Evolutionary conservation across 2,888 invertebrate genomes (phyloP), one percentile per base, ranked within the genome.

Genomic region (Nemurella pictetii): DNA sequence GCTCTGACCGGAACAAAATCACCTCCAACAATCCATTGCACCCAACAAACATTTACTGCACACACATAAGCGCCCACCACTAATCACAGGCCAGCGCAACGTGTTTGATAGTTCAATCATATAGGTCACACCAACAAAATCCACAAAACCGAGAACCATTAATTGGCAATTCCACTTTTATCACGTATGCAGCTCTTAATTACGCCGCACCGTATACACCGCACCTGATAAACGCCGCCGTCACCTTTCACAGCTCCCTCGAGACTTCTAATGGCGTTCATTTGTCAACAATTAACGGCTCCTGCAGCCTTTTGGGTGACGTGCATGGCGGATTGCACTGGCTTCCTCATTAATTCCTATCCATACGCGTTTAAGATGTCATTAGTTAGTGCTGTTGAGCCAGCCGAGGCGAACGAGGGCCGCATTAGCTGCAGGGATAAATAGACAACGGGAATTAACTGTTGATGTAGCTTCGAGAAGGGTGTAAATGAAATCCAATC

Each of bases 231-330:
- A 80, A 80, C 80, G 35, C 35, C 20, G 26, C 35, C 80, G 32
- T 80, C 80, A 80, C 80, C 80, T 80, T 75, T 80, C 80, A 80
- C 80, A 20, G 35, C 80, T n/a, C 80, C n/a, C 80, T 26, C 20
- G 80, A 80, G 80, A 26, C 30, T 26, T 80, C 80, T 80, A 80
- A 80, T 80, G 80, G 80, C 36, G 83, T 73, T 85, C 86, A 86
- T 86, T 84, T 86, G 85, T 86, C 85, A 86, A 73, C 86, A 86
- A 86, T 86, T 86, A 86, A 86, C 86, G 85, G 83, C 83, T 28
- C 77, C 32, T n/a, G 30, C 80, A 35, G 80, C 80, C 80, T 32
- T 35, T 35, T 30, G 80, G 80, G 9, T 30, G 80, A 35, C 80
- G 28, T 75, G 75, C 75, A 80, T 36, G 80, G 80, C 80, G 80